Conservation (phyloP, 1,140 invertebrate species). For the Vollenhovia emeryi region DNA sequence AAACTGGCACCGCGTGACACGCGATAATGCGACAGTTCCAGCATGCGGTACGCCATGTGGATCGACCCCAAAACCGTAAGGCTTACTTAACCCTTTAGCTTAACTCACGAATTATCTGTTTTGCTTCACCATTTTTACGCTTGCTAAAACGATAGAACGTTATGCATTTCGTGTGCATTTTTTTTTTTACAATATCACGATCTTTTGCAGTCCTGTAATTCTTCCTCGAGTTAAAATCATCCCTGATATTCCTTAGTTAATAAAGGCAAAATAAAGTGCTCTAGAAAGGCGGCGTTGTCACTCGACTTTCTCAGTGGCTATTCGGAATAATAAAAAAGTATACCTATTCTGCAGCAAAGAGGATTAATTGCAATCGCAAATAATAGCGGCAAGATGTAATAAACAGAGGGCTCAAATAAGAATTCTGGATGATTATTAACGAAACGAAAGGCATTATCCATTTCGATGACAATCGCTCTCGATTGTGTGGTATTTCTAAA, state of each 20-base stretch:
- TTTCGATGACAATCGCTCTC: neutral
- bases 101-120: neutral
- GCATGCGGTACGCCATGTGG: neutral
- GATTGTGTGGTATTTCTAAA: neutral
- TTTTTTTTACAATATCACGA: slow-evolving; percentile 37
- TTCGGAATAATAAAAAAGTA: neutral
- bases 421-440: slow-evolving; percentile 4
- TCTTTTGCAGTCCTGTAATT: neutral
- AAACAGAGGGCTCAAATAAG: neutral
- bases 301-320: neutral
- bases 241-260: too few species aligned
- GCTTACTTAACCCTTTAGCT: neutral
- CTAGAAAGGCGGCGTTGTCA: neutral
- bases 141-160: neutral
- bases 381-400: neutral
- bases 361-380: neutral
- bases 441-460: slow-evolving; percentile 22
- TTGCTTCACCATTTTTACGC: neutral
- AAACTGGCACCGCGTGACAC: neutral
- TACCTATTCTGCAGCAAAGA: neutral
- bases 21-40: neutral
- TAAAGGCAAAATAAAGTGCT: slow-evolving; percentile 12
- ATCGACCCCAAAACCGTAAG: neutral
- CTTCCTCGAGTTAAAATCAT: neutral
- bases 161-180: neutral